These are phyloP conservation scores for Argyresthia goedartella DNA, from an alignment of 2,888 invertebrate species.

Conservation along the genomic window DNA sequence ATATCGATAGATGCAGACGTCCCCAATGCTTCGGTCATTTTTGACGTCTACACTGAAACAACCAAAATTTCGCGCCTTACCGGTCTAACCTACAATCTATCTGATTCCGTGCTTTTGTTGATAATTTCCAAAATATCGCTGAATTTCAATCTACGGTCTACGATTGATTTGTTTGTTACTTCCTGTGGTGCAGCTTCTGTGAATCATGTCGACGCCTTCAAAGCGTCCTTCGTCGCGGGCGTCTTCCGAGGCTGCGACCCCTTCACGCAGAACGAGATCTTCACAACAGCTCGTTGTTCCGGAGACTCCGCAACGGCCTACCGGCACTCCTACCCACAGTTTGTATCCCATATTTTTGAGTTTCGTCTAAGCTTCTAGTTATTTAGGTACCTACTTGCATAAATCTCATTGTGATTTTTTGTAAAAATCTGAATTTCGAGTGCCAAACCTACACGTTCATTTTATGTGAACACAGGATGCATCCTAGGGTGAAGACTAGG, in stretches of 20 bases:
- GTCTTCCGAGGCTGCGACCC: slow-evolving; percentile 58
- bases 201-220: slow-evolving; percentile 51
- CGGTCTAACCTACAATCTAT: neutral
- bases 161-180: neutral
- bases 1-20: no score
- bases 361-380: no score
- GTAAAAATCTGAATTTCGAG: no score
- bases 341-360: slow-evolving; percentile 5
- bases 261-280: slow-evolving; percentile 49
- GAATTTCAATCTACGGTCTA: neutral
- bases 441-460: no score
- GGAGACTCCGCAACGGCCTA: slow-evolving; percentile 59
- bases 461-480: no score
- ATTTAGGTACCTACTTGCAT: no score
- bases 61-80: slow-evolving; percentile 1
- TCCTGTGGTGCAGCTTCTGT: neutral
- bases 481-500: no score
- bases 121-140: neutral
- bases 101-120: neutral
- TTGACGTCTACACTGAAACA: no score
- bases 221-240: slow-evolving; percentile 55
- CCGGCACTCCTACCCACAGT: slow-evolving; percentile 56
- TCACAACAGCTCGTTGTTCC: slow-evolving; percentile 61
- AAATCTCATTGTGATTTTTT: no score
- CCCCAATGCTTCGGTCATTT: no score